Evolutionary conservation across 2,888 invertebrate genomes (phyloP).

Genomic region (Lycaena phlaeas): DNA sequence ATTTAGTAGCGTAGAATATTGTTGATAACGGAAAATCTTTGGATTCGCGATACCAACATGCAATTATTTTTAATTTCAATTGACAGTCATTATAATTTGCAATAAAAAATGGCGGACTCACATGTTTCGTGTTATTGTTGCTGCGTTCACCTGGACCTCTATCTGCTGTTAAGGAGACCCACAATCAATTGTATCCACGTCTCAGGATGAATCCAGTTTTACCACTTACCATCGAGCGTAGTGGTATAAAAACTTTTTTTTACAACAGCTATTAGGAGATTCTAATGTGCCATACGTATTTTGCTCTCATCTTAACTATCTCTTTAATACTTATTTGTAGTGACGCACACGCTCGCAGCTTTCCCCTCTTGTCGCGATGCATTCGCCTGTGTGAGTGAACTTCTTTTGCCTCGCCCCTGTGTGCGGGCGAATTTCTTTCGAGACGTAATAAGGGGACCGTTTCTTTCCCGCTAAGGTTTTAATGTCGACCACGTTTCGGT

Average conservation of each 20-base stretch:
- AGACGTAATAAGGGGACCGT: constrained; percentile 73
- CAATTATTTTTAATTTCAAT: too few relatives aligned
- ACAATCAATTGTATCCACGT: too few relatives aligned
- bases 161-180: too few relatives aligned
- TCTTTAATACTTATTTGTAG: constrained; percentile 69
- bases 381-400: constrained; percentile 55
- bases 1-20: too few relatives aligned
- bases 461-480: constrained; percentile 73
- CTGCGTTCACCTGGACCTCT: too few relatives aligned
- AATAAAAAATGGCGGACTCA: too few relatives aligned
- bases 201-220: background rate
- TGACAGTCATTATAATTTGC: too few relatives aligned
- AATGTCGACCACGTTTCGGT: constrained; percentile 72
- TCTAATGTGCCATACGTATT: background rate
- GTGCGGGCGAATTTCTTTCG: constrained; percentile 70
- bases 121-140: too few relatives aligned
- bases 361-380: constrained; percentile 47
- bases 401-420: constrained; percentile 61
- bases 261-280: background rate
- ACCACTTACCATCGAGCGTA: background rate
- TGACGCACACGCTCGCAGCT: constrained; percentile 44
- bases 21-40: too few relatives aligned
- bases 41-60: too few relatives aligned
- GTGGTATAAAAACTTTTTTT: background rate
- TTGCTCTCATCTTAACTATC: constrained; percentile 61